Conservation (phyloP, 1,140 invertebrate genomes). For the Sycophila sp. region DNA sequence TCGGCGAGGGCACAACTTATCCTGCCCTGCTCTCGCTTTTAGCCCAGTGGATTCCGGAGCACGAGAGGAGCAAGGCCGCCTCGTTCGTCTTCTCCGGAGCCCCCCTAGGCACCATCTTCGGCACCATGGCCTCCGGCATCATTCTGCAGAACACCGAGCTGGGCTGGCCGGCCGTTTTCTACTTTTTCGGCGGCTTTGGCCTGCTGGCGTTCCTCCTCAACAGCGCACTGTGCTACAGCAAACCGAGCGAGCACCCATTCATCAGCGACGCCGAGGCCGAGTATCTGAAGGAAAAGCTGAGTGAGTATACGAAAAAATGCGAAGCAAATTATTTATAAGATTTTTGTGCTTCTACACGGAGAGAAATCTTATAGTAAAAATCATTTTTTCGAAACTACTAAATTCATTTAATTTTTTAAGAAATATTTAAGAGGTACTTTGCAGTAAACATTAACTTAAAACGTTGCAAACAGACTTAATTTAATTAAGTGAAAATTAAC, state of each 20-base stretch:
- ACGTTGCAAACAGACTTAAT: too few relatives aligned
- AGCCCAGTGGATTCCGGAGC: neutral
- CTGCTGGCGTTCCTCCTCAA: slow-evolving; percentile 79
- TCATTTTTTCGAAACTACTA: too few relatives aligned
- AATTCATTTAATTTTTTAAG: too few relatives aligned
- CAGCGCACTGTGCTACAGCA: slow-evolving; percentile 77
- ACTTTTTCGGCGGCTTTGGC: slow-evolving; percentile 81
- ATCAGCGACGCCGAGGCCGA: slow-evolving; percentile 82
- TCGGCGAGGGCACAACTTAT: slow-evolving; percentile 1
- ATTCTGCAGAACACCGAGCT: slow-evolving; percentile 72
- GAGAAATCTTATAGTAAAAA: neutral
- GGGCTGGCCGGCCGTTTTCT: slow-evolving; percentile 83
- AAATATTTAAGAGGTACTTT: too few relatives aligned
- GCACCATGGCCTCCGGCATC: slow-evolving; percentile 76
- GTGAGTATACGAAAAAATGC: too few relatives aligned
- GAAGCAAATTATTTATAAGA: too few relatives aligned
- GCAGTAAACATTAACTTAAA: neutral
- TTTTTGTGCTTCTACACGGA: slow-evolving; percentile 71
- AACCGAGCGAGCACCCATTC: slow-evolving; percentile 84
- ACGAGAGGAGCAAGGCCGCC: neutral
- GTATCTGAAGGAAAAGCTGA: slow-evolving; percentile 76
- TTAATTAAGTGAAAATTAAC: too few relatives aligned
- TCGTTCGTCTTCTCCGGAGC: neutral
- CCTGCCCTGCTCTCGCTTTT: neutral
- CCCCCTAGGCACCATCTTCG: slow-evolving; percentile 71